Conservation (phyloP, 1,140 invertebrate species). For the Musca domestica region DNA sequence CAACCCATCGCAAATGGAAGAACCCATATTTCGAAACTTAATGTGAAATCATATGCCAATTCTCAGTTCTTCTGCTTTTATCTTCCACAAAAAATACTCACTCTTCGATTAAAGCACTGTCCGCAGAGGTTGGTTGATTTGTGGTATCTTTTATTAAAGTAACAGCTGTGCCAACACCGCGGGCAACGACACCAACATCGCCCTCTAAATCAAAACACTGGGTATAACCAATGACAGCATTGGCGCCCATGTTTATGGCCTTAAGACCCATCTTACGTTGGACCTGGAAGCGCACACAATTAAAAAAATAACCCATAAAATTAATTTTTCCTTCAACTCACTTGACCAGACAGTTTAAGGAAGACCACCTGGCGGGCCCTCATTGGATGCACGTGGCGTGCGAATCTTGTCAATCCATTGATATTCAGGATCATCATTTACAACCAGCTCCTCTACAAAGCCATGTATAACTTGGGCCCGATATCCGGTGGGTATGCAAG, state of each 20-base stretch:
- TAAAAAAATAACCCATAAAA: no score
- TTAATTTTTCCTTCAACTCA: slow-evolving; percentile 42
- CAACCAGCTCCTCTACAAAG: slow-evolving; percentile 96
- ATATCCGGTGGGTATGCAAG: slow-evolving; percentile 84
- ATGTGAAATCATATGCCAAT: background rate
- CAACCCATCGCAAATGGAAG: no score
- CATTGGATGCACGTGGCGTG: slow-evolving; percentile 93
- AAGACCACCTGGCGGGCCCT: slow-evolving; percentile 94
- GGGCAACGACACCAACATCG: slow-evolving; percentile 90
- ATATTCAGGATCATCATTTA: slow-evolving; percentile 97
- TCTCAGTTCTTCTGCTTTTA: background rate
- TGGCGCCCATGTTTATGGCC: slow-evolving; percentile 89
- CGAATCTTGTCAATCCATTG: slow-evolving; percentile 99
- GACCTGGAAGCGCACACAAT: slow-evolving; percentile 59
- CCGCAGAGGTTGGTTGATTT: slow-evolving; percentile 39
- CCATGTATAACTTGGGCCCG: slow-evolving; percentile 84
- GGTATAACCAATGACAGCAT: slow-evolving; percentile 92
- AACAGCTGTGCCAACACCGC: slow-evolving; percentile 90
- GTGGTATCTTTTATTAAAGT: slow-evolving; percentile 62
- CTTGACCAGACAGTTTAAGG: slow-evolving; percentile 91
- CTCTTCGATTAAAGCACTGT: slow-evolving; percentile 60
- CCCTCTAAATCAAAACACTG: slow-evolving; percentile 97
- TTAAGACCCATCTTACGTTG: slow-evolving; percentile 93
- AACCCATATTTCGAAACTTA: background rate
- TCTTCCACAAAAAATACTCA: slow-evolving; percentile 55